Base-by-base conservation (phyloP, 2,113 vertebrate species). In the Nannobrachium achirus region DNA sequence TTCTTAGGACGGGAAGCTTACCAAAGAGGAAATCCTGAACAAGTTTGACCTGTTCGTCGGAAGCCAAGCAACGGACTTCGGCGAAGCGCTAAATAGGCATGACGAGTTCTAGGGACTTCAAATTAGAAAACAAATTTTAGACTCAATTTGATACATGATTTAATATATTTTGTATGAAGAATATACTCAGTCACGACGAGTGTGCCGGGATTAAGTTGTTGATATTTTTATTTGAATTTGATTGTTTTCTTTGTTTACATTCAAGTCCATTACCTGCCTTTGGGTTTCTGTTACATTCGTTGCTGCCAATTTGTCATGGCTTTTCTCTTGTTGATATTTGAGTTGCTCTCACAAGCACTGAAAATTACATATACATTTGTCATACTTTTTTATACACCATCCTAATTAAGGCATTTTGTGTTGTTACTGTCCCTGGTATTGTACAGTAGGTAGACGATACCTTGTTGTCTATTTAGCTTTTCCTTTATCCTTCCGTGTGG, bases 11-110 rank as follows among this genome's bases (percentile, higher is more conserved):
- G 94, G 95, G 44, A 95, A 94, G 70, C 90, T 98, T n/a, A 93
- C 90, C 55, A 93, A 91, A 78, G 86, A 94, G 63, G 96, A 98
- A 80, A 95, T 98, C 41, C 87, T 98, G 50, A 92, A 94, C 63
- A 98, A 96, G 62, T 95, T 94, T 1, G 95, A 98, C 57, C 79
- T 97, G 73, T 98, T 97, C 73, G 96, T 98, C 64, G 96, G 95
- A 52, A 98, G 96, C 79, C 96, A 98, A 83, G 96, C 95, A 78
- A 98, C 96, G 41, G 94, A 98, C 84, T 98, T 95, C 8, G 96
- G 96, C 0, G 95, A 96, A 75, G 95, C 95, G 2, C 83, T 97
- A 82, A 92, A 96, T 75, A 92, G 93, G 41, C 96, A 98, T 2
- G 96, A 98, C 15, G 95, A 97, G 69, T 96, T 97, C 76, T 97